Percentiles rank a stretch among this genome's conserved stretches.
phyloP scores from a whole-genome alignment of 2,888 invertebrate species.

The Drosophila buzzatii region DNA sequence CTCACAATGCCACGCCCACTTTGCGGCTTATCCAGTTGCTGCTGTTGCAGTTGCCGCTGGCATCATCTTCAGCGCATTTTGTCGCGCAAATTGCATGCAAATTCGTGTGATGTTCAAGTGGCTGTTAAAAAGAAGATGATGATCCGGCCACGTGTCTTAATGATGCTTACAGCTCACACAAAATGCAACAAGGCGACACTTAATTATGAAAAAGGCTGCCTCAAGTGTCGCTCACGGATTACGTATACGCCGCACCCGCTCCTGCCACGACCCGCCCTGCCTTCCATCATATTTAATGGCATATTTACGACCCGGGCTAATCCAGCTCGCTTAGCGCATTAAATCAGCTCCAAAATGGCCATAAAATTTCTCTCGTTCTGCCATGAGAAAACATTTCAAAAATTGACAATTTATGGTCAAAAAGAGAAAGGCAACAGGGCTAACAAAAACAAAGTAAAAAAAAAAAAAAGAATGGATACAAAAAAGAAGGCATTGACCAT shows the following conservation, averaged over 20 bases:
- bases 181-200: conserved; percentile 62
- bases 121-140: conserved; percentile 67
- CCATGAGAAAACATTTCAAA: conserved; percentile 68
- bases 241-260: conserved; percentile 34
- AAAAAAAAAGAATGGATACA: neutral
- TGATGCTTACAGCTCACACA: conserved; percentile 64
- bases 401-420: conserved; percentile 71
- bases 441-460: neutral
- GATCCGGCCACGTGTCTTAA: conserved; percentile 70
- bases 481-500: neutral
- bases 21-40: conserved; percentile 36
- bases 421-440: conserved; percentile 1
- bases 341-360: conserved; percentile 75
- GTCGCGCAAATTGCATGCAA: conserved; percentile 75
- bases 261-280: neutral
- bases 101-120: conserved; percentile 78
- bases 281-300: conserved; percentile 36
- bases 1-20: conserved; percentile 16
- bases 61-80: conserved; percentile 51
- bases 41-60: conserved; percentile 33
- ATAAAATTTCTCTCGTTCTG: conserved; percentile 64
- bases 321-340: conserved; percentile 73
- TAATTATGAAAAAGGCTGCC: conserved; percentile 72
- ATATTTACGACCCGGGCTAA: conserved; percentile 68
- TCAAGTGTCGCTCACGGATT: conserved; percentile 52